Conservation (phyloP, 2,113 vertebrate species). For the Charadrius vociferus region DNA sequence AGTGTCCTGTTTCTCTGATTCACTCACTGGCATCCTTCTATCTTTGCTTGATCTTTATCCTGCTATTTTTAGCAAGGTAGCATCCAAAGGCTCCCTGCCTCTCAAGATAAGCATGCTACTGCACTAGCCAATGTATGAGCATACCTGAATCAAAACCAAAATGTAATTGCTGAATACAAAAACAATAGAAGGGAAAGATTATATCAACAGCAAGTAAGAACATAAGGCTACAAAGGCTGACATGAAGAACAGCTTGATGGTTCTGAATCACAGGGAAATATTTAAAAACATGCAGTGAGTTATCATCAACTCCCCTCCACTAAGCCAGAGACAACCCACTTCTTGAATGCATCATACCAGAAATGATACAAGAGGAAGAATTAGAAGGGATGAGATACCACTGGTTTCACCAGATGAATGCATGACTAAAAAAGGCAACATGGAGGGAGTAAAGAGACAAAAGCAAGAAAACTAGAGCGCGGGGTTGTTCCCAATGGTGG, state of each 20-base stretch:
- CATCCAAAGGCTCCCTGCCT: not conserved
- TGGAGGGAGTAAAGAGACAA: not conserved
- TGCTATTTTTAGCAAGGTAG: not conserved
- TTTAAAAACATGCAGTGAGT: not conserved
- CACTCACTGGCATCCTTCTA: not conserved
- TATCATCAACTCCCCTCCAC: not conserved
- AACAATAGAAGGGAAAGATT: not conserved
- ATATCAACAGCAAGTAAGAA: not conserved
- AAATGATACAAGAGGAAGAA: not conserved
- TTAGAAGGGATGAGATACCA: not conserved
- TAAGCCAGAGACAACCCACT: not conserved
- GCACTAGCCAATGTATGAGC: not conserved
- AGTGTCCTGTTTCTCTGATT: not conserved
- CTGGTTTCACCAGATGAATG: not conserved
- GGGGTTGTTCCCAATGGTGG: not conserved
- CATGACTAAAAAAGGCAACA: not conserved
- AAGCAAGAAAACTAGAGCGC: not conserved
- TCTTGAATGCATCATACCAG: not conserved
- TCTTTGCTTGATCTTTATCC: not conserved
- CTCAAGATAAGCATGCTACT: not conserved
- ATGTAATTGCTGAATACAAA: not conserved
- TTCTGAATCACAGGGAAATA: conserved; percentile 6
- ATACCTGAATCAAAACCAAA: conserved; percentile 1
- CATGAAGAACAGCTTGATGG: not conserved
- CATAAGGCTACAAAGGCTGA: not conserved